phyloP scores from a whole-genome alignment of 2,888 invertebrate genomes.

The Dermolepida albohirtum region DNA sequence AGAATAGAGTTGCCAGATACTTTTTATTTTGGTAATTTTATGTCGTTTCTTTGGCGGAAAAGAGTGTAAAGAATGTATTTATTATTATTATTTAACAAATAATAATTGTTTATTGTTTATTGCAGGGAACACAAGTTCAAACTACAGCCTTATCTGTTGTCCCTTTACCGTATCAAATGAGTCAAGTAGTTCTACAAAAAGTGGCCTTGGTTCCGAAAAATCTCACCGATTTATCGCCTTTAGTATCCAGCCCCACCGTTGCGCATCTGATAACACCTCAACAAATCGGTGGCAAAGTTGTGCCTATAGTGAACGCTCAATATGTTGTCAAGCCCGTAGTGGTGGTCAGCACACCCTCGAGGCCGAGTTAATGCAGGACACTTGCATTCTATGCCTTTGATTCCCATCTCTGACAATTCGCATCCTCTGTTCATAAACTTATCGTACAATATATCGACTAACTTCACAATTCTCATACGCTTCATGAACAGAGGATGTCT shows the following conservation, averaged over 20 bases:
- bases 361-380: slow-evolving; percentile 48
- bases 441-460: slow-evolving; percentile 2
- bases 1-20: too few relatives aligned
- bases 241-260: slow-evolving; percentile 76
- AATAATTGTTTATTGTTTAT: background rate
- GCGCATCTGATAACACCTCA: slow-evolving; percentile 75
- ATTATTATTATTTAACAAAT: too few relatives aligned
- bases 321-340: slow-evolving; percentile 79
- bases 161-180: slow-evolving; percentile 61
- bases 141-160: slow-evolving; percentile 61
- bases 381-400: slow-evolving; percentile 29
- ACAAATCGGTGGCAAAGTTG: slow-evolving; percentile 70
- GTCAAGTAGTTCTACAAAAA: slow-evolving; percentile 67
- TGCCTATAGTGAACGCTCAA: slow-evolving; percentile 76
- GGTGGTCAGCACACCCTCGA: slow-evolving; percentile 69
- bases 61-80: too few relatives aligned
- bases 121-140: slow-evolving; percentile 54
- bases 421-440: slow-evolving; percentile 15
- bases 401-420: background rate
- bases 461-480: background rate
- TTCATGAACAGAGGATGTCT: too few relatives aligned
- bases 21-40: too few relatives aligned
- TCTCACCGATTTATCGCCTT: slow-evolving; percentile 74
- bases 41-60: too few relatives aligned
- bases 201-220: slow-evolving; percentile 65